phyloP scores from a whole-genome alignment of 2,888 invertebrate genomes.

The Aricia artaxerxes region DNA sequence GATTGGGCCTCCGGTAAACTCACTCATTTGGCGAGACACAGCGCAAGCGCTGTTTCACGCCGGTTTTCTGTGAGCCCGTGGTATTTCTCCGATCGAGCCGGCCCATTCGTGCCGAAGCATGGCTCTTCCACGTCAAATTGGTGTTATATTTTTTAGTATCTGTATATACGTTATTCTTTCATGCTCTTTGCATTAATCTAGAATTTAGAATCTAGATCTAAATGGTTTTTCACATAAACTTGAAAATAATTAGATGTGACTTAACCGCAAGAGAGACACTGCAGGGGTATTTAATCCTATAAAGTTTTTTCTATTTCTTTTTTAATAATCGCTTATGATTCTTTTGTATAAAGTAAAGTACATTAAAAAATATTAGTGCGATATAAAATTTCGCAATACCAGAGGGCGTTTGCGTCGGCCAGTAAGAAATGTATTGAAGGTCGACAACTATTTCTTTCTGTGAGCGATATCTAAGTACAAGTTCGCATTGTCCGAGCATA shows the following conservation, averaged over 20 bases:
- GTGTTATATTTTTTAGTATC: no score
- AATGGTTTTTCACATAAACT: neutral
- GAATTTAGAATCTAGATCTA: neutral
- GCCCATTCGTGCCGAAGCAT: no score
- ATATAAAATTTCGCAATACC: neutral
- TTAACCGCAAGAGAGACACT: neutral
- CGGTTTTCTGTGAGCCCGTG: no score
- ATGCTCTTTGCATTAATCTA: no score
- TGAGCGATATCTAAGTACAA: constrained; percentile 5
- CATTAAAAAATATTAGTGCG: neutral
- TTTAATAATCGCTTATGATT: no score
- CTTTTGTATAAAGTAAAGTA: neutral
- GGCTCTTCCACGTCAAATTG: no score
- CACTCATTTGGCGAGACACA: no score
- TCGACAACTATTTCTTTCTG: constrained; percentile 15
- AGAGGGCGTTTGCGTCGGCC: neutral
- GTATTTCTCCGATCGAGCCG: no score
- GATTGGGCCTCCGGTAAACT: no score
- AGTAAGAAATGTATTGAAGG: constrained; percentile 6
- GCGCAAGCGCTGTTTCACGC: no score
- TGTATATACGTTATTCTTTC: no score
- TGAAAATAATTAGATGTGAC: neutral
- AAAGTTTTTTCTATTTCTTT: neutral
- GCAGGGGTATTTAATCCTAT: no score
- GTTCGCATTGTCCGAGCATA: neutral